Evolutionary conservation across 2,797 vertebrate species (phyloP), one percentile per base, ranked within the genome.

Genomic region (Typhlichthys subterraneus): DNA sequence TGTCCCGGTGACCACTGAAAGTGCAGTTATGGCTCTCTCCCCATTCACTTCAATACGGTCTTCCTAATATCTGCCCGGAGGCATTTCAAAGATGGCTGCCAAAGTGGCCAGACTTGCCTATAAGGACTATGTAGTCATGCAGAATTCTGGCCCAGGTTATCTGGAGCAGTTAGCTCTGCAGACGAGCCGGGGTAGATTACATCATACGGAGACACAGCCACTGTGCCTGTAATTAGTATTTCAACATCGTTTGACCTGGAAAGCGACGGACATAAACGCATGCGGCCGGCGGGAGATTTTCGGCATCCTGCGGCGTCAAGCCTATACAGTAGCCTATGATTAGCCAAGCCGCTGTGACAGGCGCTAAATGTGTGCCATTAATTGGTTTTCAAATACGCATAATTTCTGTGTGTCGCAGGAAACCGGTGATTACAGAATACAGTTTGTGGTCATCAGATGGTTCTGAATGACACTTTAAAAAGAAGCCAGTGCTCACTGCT

Each of bases 191-290:
- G 65, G 46, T 56, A 60, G 60, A 11, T 64, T 69, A 55, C 75
- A 66, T 76, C 73, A 79, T 42, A 63, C 72, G 57, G 69, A 77
- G 70, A 82, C 66, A 60, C 70, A 55, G 70, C 67, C 67, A 73
- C 7, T 53, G 59, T 75, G 66, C 57, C 72, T 78, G 77, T 82
- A 77, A 82, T 83, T 75, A 79, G 75, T 59, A 67, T 76, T 82
- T 78, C 64, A 79, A 63, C 61, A 66, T 74, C 42, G 72, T 67
- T 62, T 83, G 78, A 82, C 80, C 80, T 83, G 77, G 67, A 84
- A 81, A 70, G 65, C 38, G 13, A 31, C n/a, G 19, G 63, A 72
- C 66, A 66, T 13, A 77, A 74, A 65, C 61, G 72, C 58, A 6
- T 19, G 50, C 13, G 33, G 59, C 23, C 6, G 52, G 49, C 38